Percentiles rank a stretch among this genome's conserved stretches.
Evolutionary conservation across 2,113 vertebrate genomes (phyloP).

Genomic region (Psammodynastes pulverulentus): DNA sequence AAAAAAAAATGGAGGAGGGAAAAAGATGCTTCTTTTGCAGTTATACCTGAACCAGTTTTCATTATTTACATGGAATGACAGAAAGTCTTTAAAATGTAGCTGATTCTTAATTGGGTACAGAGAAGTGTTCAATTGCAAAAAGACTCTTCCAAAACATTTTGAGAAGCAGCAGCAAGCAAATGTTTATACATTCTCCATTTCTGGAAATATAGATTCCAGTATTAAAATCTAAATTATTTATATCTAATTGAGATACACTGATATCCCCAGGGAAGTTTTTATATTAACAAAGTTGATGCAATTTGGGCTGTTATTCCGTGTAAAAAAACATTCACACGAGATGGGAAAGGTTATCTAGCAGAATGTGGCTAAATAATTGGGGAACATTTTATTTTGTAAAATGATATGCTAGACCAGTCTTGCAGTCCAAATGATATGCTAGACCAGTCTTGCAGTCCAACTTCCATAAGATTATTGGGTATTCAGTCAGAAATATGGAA

Average conservation of each 20-base stretch:
- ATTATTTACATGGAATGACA: neutral
- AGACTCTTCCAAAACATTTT: neutral
- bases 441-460: neutral
- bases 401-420: neutral
- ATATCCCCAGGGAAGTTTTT: neutral
- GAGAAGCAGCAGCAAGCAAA: neutral
- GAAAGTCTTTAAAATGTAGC: neutral
- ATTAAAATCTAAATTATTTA: neutral
- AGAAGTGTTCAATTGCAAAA: neutral
- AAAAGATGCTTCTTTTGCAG: neutral
- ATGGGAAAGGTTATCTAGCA: neutral
- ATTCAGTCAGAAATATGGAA: neutral
- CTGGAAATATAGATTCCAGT: neutral
- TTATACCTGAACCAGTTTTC: neutral
- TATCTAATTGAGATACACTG: neutral
- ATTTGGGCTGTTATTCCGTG: neutral
- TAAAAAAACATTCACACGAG: neutral
- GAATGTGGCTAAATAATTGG: neutral
- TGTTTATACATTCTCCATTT: neutral
- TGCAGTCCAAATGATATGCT: neutral
- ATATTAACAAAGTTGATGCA: neutral
- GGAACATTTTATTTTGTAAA: neutral
- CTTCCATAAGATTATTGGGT: neutral
- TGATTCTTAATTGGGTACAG: neutral
- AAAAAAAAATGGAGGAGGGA: neutral